Conservation (phyloP, 2,113 vertebrate genomes). For the Gasterosteus nipponicus region DNA sequence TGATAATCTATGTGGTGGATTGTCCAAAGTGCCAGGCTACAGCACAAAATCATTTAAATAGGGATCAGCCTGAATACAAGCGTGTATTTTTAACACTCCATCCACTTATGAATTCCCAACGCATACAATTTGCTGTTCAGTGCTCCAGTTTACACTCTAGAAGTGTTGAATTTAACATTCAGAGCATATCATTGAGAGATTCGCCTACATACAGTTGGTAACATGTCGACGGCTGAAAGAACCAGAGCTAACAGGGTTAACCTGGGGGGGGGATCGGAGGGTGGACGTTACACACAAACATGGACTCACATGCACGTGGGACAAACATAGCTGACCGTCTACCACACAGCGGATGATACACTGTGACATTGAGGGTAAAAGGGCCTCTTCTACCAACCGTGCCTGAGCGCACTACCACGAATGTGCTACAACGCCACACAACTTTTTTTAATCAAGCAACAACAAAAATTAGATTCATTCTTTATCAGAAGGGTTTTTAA, state of each 20-base stretch:
- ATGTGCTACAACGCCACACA: not conserved
- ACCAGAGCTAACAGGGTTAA: not conserved
- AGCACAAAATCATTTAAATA: slow-evolving; percentile 37
- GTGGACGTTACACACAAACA: too few species aligned
- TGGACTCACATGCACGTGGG: too few species aligned
- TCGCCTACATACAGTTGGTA: not conserved
- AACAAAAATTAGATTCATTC: not conserved
- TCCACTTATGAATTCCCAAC: slow-evolving; percentile 11
- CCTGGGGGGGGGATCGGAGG: too few species aligned
- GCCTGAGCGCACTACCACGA: not conserved
- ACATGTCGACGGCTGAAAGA: not conserved
- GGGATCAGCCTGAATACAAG: slow-evolving; percentile 27
- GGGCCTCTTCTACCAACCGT: not conserved
- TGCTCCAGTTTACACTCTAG: not conserved
- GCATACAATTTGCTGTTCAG: not conserved
- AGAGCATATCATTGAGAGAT: not conserved
- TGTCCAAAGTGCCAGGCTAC: slow-evolving; percentile 38
- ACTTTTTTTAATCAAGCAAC: not conserved
- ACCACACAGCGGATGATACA: not conserved
- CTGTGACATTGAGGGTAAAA: not conserved
- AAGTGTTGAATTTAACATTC: not conserved
- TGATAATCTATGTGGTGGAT: slow-evolving; percentile 48
- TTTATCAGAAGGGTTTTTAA: not conserved
- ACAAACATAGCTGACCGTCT: not conserved
- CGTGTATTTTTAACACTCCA: slow-evolving; percentile 24